These are phyloP conservation scores for Bombus vancouverensis DNA, from an alignment of 1,140 invertebrate species.

Conservation along the genomic window DNA sequence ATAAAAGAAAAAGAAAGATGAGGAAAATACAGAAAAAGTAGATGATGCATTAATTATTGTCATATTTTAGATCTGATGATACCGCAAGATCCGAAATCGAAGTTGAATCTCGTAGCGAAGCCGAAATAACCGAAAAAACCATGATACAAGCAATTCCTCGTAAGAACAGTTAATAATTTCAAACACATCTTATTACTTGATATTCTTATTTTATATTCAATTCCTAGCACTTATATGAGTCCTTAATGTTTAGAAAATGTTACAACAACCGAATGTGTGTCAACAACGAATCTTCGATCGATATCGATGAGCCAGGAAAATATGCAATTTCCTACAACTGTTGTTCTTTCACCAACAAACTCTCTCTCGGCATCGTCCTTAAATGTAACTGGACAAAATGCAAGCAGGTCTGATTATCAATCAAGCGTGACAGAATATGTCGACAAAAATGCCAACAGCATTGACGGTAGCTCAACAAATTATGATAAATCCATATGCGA, in stretches of 20 bases:
- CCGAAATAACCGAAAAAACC: slow-evolving; percentile 80
- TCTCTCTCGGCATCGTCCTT: slow-evolving; percentile 68
- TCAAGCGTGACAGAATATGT: slow-evolving; percentile 80
- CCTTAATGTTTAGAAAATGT: not conserved
- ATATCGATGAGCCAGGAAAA: slow-evolving; percentile 75
- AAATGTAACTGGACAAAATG: slow-evolving; percentile 77
- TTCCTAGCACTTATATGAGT: not conserved
- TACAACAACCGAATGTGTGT: slow-evolving; percentile 14
- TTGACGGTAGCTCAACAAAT: slow-evolving; percentile 56
- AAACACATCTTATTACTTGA: slow-evolving; percentile 2
- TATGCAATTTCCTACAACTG: slow-evolving; percentile 54
- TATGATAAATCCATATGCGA: slow-evolving; percentile 70
- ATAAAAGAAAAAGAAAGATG: not conserved
- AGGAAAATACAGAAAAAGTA: not conserved
- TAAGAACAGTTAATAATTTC: slow-evolving; percentile 53
- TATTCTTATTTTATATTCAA: too few species aligned
- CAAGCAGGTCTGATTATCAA: slow-evolving; percentile 77
- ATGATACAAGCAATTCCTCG: slow-evolving; percentile 72
- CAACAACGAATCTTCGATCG: slow-evolving; percentile 34
- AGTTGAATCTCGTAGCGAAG: slow-evolving; percentile 81
- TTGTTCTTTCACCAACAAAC: slow-evolving; percentile 72
- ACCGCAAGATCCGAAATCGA: slow-evolving; percentile 87
- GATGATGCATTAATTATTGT: not conserved
- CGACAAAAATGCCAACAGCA: slow-evolving; percentile 82
- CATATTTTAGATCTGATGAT: slow-evolving; percentile 86